These are phyloP conservation scores for Sarcophaga caerulescens DNA, from an alignment of 2,888 invertebrate species.

Conservation along the genomic window DNA sequence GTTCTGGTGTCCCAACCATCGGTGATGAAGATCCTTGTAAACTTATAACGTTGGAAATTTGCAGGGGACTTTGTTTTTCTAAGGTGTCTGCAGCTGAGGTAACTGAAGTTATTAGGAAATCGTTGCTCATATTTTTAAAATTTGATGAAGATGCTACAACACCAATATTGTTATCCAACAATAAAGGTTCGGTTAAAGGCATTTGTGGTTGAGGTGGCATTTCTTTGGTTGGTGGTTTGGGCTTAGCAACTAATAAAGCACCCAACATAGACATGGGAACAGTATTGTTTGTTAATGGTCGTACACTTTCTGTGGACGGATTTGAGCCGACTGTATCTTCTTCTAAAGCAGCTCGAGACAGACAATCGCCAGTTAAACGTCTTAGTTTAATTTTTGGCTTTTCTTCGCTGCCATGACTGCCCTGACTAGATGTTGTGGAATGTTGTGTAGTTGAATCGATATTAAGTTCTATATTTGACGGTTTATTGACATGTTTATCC, in stretches of 20 bases:
- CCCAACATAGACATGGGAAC: slow-evolving; percentile 55
- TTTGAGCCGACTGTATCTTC: not conserved
- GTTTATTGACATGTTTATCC: slow-evolving; percentile 67
- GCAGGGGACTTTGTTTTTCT: slow-evolving; percentile 47
- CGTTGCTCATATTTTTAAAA: slow-evolving; percentile 67
- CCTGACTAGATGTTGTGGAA: slow-evolving; percentile 37
- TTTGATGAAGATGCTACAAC: not conserved
- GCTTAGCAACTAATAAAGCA: slow-evolving; percentile 66
- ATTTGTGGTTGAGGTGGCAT: slow-evolving; percentile 62
- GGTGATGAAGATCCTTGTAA: slow-evolving; percentile 46
- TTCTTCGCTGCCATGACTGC: slow-evolving; percentile 27
- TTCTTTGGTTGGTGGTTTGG: slow-evolving; percentile 68
- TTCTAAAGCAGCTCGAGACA: slow-evolving; percentile 58
- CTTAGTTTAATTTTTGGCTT: slow-evolving; percentile 74
- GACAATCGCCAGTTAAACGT: slow-evolving; percentile 75
- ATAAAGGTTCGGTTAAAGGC: slow-evolving; percentile 62
- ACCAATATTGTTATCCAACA: slow-evolving; percentile 23
- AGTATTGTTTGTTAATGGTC: not conserved
- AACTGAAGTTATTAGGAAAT: slow-evolving; percentile 71
- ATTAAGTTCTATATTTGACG: slow-evolving; percentile 74
- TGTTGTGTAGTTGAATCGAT: slow-evolving; percentile 48
- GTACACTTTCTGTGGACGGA: not conserved
- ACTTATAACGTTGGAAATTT: slow-evolving; percentile 69
- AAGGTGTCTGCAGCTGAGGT: slow-evolving; percentile 60
- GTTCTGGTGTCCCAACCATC: not conserved